phyloP scores from a whole-genome alignment of 1,140 invertebrate species.

The Bilobella aurantiaca region DNA sequence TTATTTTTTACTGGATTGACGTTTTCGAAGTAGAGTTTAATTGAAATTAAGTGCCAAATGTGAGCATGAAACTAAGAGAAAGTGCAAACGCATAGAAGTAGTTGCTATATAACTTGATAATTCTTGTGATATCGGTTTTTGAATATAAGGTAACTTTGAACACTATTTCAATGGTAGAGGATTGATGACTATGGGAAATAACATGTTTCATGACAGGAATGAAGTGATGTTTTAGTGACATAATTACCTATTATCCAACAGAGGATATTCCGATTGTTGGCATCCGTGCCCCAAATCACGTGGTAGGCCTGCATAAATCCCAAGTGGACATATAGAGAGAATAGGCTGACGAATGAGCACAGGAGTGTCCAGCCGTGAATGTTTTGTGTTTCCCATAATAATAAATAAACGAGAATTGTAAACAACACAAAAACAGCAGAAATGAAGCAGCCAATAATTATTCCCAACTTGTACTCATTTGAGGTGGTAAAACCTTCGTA shows the following conservation, averaged over 20 bases:
- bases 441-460: constrained; percentile 6
- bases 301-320: background rate
- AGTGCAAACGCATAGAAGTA: too few relatives aligned
- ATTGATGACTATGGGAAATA: too few relatives aligned
- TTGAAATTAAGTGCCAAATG: too few relatives aligned
- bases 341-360: background rate
- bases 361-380: constrained; percentile 23
- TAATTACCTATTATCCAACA: background rate
- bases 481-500: background rate
- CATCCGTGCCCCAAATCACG: background rate
- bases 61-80: too few relatives aligned
- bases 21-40: too few relatives aligned
- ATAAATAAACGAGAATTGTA: constrained; percentile 24
- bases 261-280: background rate
- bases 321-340: constrained; percentile 1
- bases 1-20: too few relatives aligned
- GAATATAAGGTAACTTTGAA: too few relatives aligned
- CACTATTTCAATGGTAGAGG: too few relatives aligned
- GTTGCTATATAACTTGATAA: too few relatives aligned
- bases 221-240: too few relatives aligned
- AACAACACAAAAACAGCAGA: constrained; percentile 22
- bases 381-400: constrained; percentile 33
- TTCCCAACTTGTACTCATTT: background rate
- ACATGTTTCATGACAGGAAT: too few relatives aligned
- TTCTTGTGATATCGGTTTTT: too few relatives aligned